Percentiles rank a stretch among this genome's conserved stretches.
These are phyloP conservation scores for Sesia apiformis DNA, from an alignment of 2,888 invertebrate genomes.

Conservation along the genomic window DNA sequence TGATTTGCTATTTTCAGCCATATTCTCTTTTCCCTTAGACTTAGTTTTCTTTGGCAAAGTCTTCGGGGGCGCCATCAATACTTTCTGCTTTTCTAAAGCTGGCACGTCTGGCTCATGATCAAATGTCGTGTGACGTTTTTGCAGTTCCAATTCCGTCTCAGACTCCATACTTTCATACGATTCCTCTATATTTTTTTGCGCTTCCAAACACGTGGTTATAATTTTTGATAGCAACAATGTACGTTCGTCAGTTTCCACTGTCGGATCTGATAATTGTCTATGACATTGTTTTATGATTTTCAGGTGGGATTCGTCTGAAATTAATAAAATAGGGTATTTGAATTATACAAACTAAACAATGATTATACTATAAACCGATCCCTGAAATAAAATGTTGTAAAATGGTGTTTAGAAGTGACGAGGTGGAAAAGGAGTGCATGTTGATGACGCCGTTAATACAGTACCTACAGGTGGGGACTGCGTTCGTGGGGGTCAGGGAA, in stretches of 20 bases:
- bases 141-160: slow-evolving; percentile 23
- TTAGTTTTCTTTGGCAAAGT: slow-evolving; percentile 42
- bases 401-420: no score
- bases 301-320: slow-evolving; percentile 44
- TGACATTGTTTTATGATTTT: slow-evolving; percentile 39
- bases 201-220: slow-evolving; percentile 45
- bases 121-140: slow-evolving; percentile 15
- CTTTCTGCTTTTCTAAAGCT: slow-evolving; percentile 16
- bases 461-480: no score
- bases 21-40: slow-evolving; percentile 25
- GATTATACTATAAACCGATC: no score
- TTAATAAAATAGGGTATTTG: not conserved
- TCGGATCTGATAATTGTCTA: slow-evolving; percentile 39
- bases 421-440: no score
- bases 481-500: no score
- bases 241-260: slow-evolving; percentile 42
- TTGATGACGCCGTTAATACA: no score
- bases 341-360: no score
- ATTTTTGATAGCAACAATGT: slow-evolving; percentile 43
- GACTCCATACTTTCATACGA: slow-evolving; percentile 25
- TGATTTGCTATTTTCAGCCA: slow-evolving; percentile 9
- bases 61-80: slow-evolving; percentile 56
- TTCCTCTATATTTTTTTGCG: slow-evolving; percentile 9
- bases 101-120: slow-evolving; percentile 14
- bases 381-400: no score